Evolutionary conservation across 2,888 invertebrate genomes (phyloP), one percentile per base, ranked within the genome.

Genomic region (Drosophila seclusa): DNA sequence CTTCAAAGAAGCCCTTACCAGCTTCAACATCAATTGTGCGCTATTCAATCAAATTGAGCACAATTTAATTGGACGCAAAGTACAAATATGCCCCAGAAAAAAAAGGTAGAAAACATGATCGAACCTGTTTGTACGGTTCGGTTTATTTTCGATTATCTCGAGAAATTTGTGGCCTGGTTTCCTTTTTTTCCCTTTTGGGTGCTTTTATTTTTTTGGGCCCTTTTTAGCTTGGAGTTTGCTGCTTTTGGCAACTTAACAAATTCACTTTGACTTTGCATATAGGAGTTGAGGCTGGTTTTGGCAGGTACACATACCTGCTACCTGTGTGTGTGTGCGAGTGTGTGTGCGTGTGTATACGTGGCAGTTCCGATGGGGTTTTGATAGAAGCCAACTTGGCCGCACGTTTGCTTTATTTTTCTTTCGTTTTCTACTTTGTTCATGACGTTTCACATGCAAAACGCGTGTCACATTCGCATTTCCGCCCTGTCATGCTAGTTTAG

Each of bases 361-460:
- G 40, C 31, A 29, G 62, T 57, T 71, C 53, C 29, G 58, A 11
- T 31, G 54, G 61, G 24, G 29, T n/a, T 70, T 36, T 61, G 71
- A 40, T 34, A 54, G 60, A 53, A 40, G 66, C 59, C 27, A 76
- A 76, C 21, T 76, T 76, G 49, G 65, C 32, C 36, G 54, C 36
- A 36, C 34, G 54, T 52, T 52, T 48, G 60, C 68, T 59, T 74
- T 53, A 29, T 61, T 34, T 34, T 42, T 61, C 31, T 45, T 52
- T 54, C 27, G 42, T 13, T 72, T 65, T 57, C 31, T 61, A 76
- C 79, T 78, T 85, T 90, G 83, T 88, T 86, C 90, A 68, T 87
- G 86, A 89, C 88, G 86, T 87, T 90, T 86, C 87, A 89, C 88
- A 91, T 88, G 89, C 87, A 88, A 90, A 90, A 88, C 89, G 89